These are phyloP conservation scores for Amblyraja radiata DNA, from an alignment of 2,797 vertebrate genomes.

Conservation along the genomic window DNA sequence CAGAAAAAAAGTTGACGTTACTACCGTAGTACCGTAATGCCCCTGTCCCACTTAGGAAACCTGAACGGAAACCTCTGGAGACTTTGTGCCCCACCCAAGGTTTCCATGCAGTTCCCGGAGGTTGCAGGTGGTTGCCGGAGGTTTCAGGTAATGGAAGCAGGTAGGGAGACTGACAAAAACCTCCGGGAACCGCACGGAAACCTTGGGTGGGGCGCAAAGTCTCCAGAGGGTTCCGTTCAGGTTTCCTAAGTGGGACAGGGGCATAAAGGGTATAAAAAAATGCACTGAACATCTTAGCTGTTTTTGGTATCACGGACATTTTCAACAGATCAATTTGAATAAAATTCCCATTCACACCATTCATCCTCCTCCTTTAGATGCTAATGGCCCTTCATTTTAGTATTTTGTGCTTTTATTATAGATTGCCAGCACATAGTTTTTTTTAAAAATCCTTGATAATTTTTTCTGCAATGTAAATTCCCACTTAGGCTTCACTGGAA, in stretches of 20 bases:
- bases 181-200: too few species aligned
- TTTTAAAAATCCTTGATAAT: background rate
- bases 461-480: conserved; percentile 17
- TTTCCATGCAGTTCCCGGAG: too few species aligned
- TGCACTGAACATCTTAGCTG: background rate
- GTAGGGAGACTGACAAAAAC: too few species aligned
- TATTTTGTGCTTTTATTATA: conserved; percentile 9
- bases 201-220: too few species aligned
- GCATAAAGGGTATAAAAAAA: background rate
- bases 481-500: background rate
- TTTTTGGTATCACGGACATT: background rate
- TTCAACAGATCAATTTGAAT: background rate
- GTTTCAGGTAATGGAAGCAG: too few species aligned
- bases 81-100: too few species aligned
- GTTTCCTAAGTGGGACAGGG: too few species aligned
- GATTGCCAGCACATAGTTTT: background rate
- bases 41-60: too few species aligned
- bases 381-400: background rate
- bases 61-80: too few species aligned
- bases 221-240: too few species aligned
- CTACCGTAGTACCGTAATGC: too few species aligned
- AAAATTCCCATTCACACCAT: background rate
- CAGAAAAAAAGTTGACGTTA: background rate
- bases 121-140: too few species aligned
- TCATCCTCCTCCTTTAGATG: background rate